phyloP scores from a whole-genome alignment of 92 coral and sea anemone species.

The Scolanthus callimorphus region DNA sequence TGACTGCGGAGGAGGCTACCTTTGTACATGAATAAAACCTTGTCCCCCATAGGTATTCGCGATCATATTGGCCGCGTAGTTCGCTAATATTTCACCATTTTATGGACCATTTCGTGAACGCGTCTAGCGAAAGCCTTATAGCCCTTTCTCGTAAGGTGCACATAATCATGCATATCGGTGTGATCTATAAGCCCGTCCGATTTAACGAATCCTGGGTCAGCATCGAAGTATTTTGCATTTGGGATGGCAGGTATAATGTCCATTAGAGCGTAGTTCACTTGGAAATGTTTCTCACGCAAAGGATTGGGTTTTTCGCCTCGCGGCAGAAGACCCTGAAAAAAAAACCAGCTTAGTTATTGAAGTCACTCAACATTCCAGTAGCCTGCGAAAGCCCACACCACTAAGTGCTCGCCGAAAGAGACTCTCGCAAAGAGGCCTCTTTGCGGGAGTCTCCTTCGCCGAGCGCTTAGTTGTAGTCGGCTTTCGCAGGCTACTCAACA shows the following conservation, averaged over 20 bases:
- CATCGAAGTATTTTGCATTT: constrained; percentile 70
- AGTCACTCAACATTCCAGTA: too few relatives aligned
- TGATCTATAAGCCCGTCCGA: constrained; percentile 69
- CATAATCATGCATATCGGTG: constrained; percentile 86
- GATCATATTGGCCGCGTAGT: too few relatives aligned
- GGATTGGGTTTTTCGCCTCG: constrained; percentile 91
- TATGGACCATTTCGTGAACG: constrained; percentile 68
- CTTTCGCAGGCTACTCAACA: too few relatives aligned
- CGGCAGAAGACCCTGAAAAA: constrained; percentile 75
- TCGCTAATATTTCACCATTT: constrained; percentile 73
- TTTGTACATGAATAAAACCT: too few relatives aligned
- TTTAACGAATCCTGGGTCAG: constrained; percentile 96
- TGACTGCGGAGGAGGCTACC: too few relatives aligned
- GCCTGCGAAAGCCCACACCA: neutral
- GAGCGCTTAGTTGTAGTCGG: too few relatives aligned
- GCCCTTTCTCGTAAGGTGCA: constrained; percentile 80
- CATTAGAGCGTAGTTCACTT: constrained; percentile 75
- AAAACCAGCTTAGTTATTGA: too few relatives aligned
- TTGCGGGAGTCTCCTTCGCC: too few relatives aligned
- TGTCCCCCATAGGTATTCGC: too few relatives aligned
- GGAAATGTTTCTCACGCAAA: constrained; percentile 85
- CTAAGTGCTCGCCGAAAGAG: too few relatives aligned
- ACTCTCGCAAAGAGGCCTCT: too few relatives aligned
- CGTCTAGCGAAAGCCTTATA: constrained; percentile 63
- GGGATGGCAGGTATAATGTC: constrained; percentile 66